phyloP scores from a whole-genome alignment of 2,113 vertebrate species.

The Lampris megalopsis region DNA sequence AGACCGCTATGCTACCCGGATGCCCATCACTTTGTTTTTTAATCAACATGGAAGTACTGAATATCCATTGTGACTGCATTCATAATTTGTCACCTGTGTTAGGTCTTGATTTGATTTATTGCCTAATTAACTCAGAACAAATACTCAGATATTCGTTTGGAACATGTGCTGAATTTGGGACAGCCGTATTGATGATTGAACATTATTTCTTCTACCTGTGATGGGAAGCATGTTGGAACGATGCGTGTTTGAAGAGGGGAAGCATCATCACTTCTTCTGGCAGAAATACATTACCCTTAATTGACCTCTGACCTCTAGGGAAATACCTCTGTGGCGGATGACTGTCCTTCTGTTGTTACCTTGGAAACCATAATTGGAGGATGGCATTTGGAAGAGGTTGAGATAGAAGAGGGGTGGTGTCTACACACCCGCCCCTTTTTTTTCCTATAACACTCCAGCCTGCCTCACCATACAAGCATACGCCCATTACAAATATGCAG shows the following conservation, averaged over 20 bases:
- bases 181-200: conserved; percentile 8
- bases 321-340: conserved; percentile 41
- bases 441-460: neutral
- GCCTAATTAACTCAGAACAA: too few species aligned
- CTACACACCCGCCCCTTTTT: neutral
- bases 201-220: conserved; percentile 1
- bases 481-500: neutral
- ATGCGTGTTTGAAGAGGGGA: conserved; percentile 41
- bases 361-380: conserved; percentile 66
- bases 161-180: too few species aligned
- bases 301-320: conserved; percentile 74
- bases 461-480: neutral
- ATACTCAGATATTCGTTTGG: too few species aligned
- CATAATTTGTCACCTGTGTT: too few species aligned
- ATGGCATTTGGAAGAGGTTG: conserved; percentile 23
- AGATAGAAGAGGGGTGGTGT: conserved; percentile 15
- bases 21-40: too few species aligned
- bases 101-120: too few species aligned
- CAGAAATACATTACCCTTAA: conserved; percentile 72
- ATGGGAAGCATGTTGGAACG: conserved; percentile 10
- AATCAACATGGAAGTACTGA: too few species aligned
- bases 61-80: too few species aligned
- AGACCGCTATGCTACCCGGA: too few species aligned
- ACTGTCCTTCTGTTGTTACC: conserved; percentile 66
- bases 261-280: conserved; percentile 38